phyloP scores from a whole-genome alignment of 2,888 invertebrate genomes.

The Stictocephala bisonia region DNA sequence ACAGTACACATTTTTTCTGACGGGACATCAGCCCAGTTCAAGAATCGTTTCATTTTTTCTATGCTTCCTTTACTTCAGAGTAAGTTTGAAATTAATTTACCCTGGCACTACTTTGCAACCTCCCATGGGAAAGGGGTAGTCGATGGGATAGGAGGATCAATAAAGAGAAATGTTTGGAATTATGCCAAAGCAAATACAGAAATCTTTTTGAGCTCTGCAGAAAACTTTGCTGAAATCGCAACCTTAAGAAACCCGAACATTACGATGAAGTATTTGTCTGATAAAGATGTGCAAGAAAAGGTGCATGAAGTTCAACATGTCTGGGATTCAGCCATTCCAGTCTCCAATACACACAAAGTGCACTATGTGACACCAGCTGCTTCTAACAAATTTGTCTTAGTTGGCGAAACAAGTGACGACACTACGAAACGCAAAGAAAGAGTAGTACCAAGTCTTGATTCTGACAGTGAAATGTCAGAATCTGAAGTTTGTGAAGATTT shows the following conservation, averaged over 20 bases:
- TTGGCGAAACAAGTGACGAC: slow-evolving; percentile 22
- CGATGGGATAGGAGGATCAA: slow-evolving; percentile 2
- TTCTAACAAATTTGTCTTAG: neutral
- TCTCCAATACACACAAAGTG: neutral
- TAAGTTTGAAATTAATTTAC: neutral
- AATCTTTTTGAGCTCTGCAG: neutral
- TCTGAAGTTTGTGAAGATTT: slow-evolving; percentile 1
- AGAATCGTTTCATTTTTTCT: slow-evolving; percentile 6
- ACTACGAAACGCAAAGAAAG: neutral
- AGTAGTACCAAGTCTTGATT: neutral
- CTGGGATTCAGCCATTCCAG: slow-evolving; percentile 2
- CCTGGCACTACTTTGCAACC: slow-evolving; percentile 16
- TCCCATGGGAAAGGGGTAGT: slow-evolving; percentile 23
- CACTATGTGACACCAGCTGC: neutral
- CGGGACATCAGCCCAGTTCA: slow-evolving; percentile 7
- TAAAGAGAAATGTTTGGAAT: slow-evolving; percentile 14
- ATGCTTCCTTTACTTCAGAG: neutral
- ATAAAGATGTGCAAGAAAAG: neutral
- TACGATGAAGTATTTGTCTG: neutral
- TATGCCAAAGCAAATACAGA: neutral
- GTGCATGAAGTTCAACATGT: neutral
- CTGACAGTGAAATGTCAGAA: neutral
- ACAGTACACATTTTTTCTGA: neutral
- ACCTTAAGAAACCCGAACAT: slow-evolving; percentile 2
- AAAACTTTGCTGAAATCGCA: slow-evolving; percentile 8